These are phyloP conservation scores for Pseudomyrmex cubaensis DNA, from an alignment of 1,140 invertebrate species.

Conservation along the genomic window DNA sequence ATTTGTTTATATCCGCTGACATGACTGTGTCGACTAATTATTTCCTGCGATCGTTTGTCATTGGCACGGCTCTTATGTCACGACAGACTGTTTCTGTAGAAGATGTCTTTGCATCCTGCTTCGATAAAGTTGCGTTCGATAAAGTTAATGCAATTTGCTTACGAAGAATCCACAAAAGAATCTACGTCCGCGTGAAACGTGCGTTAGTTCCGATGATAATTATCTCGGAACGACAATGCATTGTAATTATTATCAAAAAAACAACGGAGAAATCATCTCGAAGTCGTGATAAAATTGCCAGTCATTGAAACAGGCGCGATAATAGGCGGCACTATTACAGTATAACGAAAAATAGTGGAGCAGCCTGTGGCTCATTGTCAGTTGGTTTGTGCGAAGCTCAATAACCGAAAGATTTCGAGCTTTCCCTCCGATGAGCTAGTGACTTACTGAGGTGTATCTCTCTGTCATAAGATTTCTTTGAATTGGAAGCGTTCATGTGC, in stretches of 20 bases:
- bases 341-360: too few species aligned
- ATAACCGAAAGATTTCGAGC: too few species aligned
- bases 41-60: constrained; percentile 33
- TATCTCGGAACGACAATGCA: not conserved
- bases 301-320: not conserved
- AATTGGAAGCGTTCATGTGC: too few species aligned
- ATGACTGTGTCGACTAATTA: constrained; percentile 36
- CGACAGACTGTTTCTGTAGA: not conserved
- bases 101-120: not conserved
- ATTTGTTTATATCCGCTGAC: constrained; percentile 23
- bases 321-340: not conserved
- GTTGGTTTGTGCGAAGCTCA: too few species aligned
- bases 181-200: not conserved
- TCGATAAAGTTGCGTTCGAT: not conserved
- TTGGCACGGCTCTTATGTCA: not conserved
- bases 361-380: too few species aligned
- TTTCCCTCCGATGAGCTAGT: too few species aligned
- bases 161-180: not conserved
- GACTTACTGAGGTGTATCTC: too few species aligned
- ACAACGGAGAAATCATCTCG: not conserved
- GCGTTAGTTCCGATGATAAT: constrained; percentile 4
- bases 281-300: not conserved
- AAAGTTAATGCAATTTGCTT: not conserved
- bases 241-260: not conserved
- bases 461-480: too few species aligned